Conservation (phyloP, 2,888 invertebrate genomes). For the Dicyrtomina minuta region DNA sequence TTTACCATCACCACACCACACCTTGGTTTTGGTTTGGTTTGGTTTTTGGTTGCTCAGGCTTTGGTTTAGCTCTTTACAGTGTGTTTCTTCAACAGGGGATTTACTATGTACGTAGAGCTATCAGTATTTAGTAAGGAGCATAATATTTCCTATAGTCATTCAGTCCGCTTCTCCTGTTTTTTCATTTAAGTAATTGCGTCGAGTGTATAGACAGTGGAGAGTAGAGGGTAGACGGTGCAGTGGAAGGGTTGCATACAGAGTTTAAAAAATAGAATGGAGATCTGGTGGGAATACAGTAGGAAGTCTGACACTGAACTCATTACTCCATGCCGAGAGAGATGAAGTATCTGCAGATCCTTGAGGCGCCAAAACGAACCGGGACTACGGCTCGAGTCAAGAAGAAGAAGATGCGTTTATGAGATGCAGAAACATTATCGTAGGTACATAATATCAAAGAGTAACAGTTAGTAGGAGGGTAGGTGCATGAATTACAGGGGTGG, state of each 20-base stretch:
- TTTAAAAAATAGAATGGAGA: neutral
- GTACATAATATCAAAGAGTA: too few species aligned
- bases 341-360: conserved; percentile 31
- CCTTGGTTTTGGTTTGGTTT: neutral
- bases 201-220: too few species aligned
- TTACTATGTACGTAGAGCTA: neutral
- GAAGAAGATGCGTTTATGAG: neutral
- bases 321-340: conserved; percentile 46
- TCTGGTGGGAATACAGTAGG: conserved; percentile 42
- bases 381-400: neutral
- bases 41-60: neutral
- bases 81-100: too few species aligned
- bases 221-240: too few species aligned
- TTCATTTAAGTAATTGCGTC: neutral
- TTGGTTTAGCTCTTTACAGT: too few species aligned
- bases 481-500: too few species aligned
- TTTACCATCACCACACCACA: conserved; percentile 11
- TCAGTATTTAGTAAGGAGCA: neutral
- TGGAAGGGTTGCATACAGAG: neutral
- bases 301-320: conserved; percentile 49
- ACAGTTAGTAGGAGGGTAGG: too few species aligned
- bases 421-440: too few species aligned
- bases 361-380: conserved; percentile 27
- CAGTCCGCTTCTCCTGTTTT: neutral
- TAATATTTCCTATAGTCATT: neutral